Percentiles rank a stretch among this genome's conserved stretches.
phyloP scores from a whole-genome alignment of 2,113 vertebrate genomes.

The Caloenas nicobarica region DNA sequence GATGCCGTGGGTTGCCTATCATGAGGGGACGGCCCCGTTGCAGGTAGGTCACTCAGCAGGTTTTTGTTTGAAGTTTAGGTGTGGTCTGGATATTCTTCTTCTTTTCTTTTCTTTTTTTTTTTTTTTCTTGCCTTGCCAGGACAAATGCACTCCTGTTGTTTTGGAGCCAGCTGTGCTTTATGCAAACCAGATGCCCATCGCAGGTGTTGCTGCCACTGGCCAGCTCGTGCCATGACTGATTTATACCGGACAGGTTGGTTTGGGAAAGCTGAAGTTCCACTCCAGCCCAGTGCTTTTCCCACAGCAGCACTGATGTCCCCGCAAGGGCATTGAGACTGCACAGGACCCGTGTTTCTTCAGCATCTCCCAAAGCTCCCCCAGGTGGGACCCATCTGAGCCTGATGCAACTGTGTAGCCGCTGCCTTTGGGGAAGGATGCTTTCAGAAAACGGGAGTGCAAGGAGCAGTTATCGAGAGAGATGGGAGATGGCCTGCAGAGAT shows the following conservation, averaged over 20 bases:
- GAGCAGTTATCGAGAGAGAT: neutral
- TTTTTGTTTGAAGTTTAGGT: neutral
- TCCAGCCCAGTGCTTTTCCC: neutral
- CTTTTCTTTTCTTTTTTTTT: neutral
- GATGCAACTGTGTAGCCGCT: rapidly evolving
- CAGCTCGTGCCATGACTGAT: neutral
- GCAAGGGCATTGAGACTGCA: too few relatives aligned
- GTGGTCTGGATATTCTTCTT: neutral
- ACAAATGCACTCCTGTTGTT: neutral
- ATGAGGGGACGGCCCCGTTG: rapidly evolving
- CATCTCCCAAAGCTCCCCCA: neutral
- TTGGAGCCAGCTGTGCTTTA: neutral
- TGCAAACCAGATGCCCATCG: neutral
- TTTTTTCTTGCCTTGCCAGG: neutral
- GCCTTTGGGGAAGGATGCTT: neutral
- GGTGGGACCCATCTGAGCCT: neutral
- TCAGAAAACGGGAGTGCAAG: neutral
- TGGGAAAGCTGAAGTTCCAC: neutral
- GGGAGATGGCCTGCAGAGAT: neutral
- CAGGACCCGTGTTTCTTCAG: rapidly evolving
- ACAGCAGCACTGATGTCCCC: rapidly evolving
- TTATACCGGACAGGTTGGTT: neutral
- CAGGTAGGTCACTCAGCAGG: neutral
- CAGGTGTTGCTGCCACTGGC: neutral
- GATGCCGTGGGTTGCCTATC: neutral